Base-by-base conservation (phyloP, 2,888 invertebrate genomes). In the Heliconius cydno region DNA sequence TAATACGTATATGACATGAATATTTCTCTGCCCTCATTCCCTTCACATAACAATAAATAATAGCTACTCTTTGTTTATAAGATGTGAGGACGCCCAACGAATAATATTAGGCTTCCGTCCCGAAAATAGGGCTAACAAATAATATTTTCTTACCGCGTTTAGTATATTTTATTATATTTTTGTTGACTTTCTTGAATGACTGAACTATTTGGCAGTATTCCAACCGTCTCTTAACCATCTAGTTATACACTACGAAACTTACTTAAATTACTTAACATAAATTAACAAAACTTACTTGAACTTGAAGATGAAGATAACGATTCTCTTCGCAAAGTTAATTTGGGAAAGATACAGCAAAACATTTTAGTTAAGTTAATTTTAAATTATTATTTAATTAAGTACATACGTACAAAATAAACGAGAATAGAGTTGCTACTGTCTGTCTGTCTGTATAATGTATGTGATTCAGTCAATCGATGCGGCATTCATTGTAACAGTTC, bases 381-480 rank as follows among this genome's bases (percentile, higher is more conserved):
- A 63, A 75, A 79, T 34, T 60, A 10, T 22, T 13, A 9, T 34
- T 34, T 34, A 34, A 34, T 34, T 34, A 9, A 15, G 52, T 76
- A 15, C 25, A 63, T 72, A 52, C 19, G 67, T 28, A 65, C 71
- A 68, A 75, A 41, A 34, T 30, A 65, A 22, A 57, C 74, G 72
- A 34, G 67, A 60, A 70, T 57, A 41, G 30, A 41, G 34, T 60
- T 57, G 28, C 38, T 19, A 78, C 78, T 72, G 52, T 52, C 52
- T 19, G 52, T 52, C 52, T 19, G 19, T 52, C 52, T 52, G 76
- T 73, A 46, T 80, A 79, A 81, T 81, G 52, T 38, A 77, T 68
- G 70, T 81, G 83, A 82, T 68, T 82, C 82, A 79, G 78, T 78
- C 81, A 83, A 82, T 80, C 81, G 80, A 82, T 83, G 81, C 72